Evolutionary conservation across 1,140 invertebrate genomes (phyloP), one percentile per base, ranked within the genome.

Genomic region (Archivesica marissinica): DNA sequence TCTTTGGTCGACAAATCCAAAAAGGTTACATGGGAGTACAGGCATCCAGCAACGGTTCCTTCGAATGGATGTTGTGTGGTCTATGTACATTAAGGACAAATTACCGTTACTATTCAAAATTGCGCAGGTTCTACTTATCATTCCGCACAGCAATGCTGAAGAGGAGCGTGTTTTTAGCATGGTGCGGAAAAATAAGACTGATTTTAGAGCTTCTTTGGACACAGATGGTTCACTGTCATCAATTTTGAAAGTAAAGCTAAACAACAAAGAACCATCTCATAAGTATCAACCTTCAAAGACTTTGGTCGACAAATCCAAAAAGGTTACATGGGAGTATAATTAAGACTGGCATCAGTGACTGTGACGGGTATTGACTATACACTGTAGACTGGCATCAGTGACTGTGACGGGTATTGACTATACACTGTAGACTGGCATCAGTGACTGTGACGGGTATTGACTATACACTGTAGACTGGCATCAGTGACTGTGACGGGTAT

Each of bases 281-380:
- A 64, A 79, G n/a, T 79, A 64, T 79, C 44, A 76, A 52, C 72
- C 72, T 6, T 76, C 47, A 30, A 76, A 50, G 33, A 30, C 72
- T 17, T 11, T 76, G 3, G 72, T 76, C 11, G 72, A 30, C 13
- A 50, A 38, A 20, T 76, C 47, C 28, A 76, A 76, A 38, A 52
- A 76, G n/a, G 72, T 76, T 15, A 76, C 72, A 25, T 76, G 72
- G 72, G 72, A 76, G 25, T 76, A 76, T 23, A 76, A 54, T 47
- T 25, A 54, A 30, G 15, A 39, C 4, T n/a, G n/a, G n/a, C 68
- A 72, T 41, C 68, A 72, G 68, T 39, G 23, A 54, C n/a, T n/a
- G n/a, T n/a, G n/a, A n/a, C n/a, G n/a, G n/a, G n/a, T n/a, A n/a
- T n/a, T n/a, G n/a, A n/a, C n/a, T n/a, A n/a, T n/a, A n/a, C n/a